Percentiles rank a stretch among this genome's conserved stretches.
Evolutionary conservation across 2,797 vertebrate genomes (phyloP).

Genomic region (Enteromius afrohamiltoni): DNA sequence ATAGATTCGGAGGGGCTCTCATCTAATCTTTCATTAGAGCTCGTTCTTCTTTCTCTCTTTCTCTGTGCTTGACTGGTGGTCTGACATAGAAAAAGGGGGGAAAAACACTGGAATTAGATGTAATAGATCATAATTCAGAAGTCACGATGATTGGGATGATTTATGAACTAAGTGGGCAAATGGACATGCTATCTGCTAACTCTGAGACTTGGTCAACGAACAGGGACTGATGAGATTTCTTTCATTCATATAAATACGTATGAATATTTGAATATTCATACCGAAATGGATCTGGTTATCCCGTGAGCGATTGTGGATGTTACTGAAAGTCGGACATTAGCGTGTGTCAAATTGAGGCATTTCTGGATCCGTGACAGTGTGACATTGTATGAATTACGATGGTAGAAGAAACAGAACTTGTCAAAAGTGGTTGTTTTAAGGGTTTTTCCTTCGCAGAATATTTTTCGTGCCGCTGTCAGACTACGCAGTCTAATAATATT

Average conservation of each 20-base stretch:
- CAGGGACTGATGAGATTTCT: conserved; percentile 46
- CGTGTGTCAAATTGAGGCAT: conserved; percentile 28
- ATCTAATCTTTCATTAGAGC: conserved; percentile 62
- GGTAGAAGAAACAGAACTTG: conserved; percentile 6
- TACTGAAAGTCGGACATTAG: conserved; percentile 28
- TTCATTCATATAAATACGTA: conserved; percentile 20
- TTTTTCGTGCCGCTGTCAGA: conserved; percentile 38
- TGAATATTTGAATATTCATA: conserved; percentile 37
- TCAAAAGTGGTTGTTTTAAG: conserved; percentile 25
- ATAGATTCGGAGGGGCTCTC: conserved; percentile 52
- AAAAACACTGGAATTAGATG: conserved; percentile 37
- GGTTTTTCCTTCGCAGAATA: conserved; percentile 11
- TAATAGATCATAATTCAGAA: conserved; percentile 65
- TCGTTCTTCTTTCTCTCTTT: conserved; percentile 58
- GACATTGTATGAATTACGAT: background rate
- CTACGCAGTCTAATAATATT: conserved; percentile 50
- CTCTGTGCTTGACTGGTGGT: conserved; percentile 48
- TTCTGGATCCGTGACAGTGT: background rate
- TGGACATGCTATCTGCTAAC: conserved; percentile 46
- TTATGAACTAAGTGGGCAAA: conserved; percentile 49
- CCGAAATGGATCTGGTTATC: conserved; percentile 10
- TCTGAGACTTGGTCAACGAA: conserved; percentile 43
- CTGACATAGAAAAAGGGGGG: conserved; percentile 6
- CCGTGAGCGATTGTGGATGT: conserved; percentile 38
- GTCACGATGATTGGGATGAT: conserved; percentile 56